Evolutionary conservation across 37 sponge, comb jelly and placozoan genomes (phyloP).

Genomic region (Mnemiopsis leidyi): DNA sequence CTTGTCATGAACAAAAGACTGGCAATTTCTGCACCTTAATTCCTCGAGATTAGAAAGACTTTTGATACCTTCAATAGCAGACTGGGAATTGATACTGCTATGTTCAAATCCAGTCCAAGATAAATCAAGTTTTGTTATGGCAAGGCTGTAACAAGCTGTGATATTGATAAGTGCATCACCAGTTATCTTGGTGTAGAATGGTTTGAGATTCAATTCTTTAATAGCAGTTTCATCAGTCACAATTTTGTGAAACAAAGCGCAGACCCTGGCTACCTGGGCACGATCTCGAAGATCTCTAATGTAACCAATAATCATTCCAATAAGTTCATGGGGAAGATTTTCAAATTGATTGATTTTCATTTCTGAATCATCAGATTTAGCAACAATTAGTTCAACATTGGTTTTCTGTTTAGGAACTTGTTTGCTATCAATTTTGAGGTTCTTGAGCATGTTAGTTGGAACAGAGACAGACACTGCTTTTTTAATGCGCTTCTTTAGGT

Average conservation of each 20-base stretch:
- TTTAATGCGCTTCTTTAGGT: neutral
- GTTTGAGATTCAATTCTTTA: neutral
- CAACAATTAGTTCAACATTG: neutral
- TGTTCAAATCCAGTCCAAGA: neutral
- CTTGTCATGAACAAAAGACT: neutral
- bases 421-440: neutral
- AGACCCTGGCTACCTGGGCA: neutral
- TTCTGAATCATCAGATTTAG: neutral
- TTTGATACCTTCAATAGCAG: neutral
- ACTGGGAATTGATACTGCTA: neutral
- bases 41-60: neutral
- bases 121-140: conserved; percentile 1
- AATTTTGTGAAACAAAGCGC: neutral
- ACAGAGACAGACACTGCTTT: neutral
- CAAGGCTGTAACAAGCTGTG: neutral
- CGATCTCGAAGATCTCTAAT: neutral
- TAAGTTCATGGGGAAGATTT: neutral
- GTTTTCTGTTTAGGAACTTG: neutral
- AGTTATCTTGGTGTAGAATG: neutral
- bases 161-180: neutral
- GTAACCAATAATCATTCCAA: neutral
- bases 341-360: neutral
- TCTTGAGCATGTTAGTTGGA: neutral
- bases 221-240: neutral
- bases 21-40: neutral